Evolutionary conservation across 2,888 invertebrate genomes (phyloP).

Genomic region (Ethmia dodecea): DNA sequence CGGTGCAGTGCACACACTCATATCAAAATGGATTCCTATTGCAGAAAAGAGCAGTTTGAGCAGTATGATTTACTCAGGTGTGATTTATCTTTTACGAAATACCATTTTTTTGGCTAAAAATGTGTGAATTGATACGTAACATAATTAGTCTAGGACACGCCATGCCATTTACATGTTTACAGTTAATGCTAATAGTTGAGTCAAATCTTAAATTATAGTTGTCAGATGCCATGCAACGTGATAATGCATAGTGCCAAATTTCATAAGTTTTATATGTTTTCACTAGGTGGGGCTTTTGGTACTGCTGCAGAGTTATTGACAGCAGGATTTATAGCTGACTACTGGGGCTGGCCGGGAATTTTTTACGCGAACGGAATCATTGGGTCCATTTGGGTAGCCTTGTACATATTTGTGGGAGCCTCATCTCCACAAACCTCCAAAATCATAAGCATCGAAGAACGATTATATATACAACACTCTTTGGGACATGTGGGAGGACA

Average conservation of each 20-base stretch:
- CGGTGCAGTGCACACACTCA: not conserved
- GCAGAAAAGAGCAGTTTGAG: not conserved
- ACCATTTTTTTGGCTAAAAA: not conserved
- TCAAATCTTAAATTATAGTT: not conserved
- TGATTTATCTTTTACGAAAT: not conserved
- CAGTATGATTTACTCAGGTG: not conserved
- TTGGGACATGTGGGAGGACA: conserved; percentile 33
- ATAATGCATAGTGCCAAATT: too few species aligned
- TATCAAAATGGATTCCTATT: not conserved
- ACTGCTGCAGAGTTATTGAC: conserved; percentile 75
- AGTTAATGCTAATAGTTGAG: not conserved
- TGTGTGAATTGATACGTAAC: not conserved
- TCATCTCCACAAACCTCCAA: conserved; percentile 79
- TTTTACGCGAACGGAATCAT: conserved; percentile 79
- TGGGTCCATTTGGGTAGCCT: conserved; percentile 72
- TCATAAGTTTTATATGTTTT: not conserved
- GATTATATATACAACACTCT: conserved; percentile 78
- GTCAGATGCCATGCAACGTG: too few species aligned
- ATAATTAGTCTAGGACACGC: not conserved
- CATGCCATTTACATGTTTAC: not conserved
- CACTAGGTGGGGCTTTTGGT: conserved; percentile 78
- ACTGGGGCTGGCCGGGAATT: conserved; percentile 81
- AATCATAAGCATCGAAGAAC: conserved; percentile 77
- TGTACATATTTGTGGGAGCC: conserved; percentile 79
- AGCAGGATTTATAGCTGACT: conserved; percentile 55